Percentiles rank a stretch among this genome's conserved stretches.
These are phyloP conservation scores for Caenorhabditis becei DNA, from an alignment of 2,888 invertebrate genomes.

Conservation along the genomic window DNA sequence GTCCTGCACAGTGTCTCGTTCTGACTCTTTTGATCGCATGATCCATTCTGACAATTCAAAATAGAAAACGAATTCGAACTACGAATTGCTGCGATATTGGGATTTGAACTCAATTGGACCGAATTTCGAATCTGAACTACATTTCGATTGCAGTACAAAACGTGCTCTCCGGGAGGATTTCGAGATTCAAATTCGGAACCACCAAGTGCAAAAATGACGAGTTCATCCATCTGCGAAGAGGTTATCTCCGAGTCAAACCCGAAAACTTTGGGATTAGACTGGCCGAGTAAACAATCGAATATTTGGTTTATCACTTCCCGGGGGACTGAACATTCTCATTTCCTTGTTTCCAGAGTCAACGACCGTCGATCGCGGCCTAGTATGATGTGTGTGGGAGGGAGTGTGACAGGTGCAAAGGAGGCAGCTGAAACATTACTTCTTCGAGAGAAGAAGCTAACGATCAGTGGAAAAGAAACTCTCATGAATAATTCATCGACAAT, in stretches of 20 bases:
- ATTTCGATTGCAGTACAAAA: not conserved
- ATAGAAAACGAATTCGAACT: not conserved
- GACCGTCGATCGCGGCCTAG: not conserved
- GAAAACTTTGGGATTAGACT: not conserved
- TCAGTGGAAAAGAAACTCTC: not conserved
- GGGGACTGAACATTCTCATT: not conserved
- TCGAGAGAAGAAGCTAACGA: not conserved
- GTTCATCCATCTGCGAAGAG: no score
- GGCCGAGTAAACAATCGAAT: not conserved
- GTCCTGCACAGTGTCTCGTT: not conserved
- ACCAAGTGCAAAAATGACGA: not conserved
- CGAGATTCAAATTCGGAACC: not conserved
- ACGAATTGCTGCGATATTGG: not conserved
- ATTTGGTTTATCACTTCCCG: not conserved
- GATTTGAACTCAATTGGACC: not conserved
- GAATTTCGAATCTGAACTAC: not conserved
- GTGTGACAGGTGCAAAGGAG: not conserved
- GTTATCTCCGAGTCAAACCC: not conserved
- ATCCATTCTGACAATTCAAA: not conserved
- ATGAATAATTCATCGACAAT: slow-evolving; percentile 1
- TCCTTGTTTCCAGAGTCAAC: not conserved
- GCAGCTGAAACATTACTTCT: not conserved
- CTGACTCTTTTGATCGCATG: not conserved
- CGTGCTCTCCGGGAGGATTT: not conserved
- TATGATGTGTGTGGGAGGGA: no score